Evolutionary conservation across 2,113 vertebrate species (phyloP).

Genomic region (Oreochromis tanganicae): DNA sequence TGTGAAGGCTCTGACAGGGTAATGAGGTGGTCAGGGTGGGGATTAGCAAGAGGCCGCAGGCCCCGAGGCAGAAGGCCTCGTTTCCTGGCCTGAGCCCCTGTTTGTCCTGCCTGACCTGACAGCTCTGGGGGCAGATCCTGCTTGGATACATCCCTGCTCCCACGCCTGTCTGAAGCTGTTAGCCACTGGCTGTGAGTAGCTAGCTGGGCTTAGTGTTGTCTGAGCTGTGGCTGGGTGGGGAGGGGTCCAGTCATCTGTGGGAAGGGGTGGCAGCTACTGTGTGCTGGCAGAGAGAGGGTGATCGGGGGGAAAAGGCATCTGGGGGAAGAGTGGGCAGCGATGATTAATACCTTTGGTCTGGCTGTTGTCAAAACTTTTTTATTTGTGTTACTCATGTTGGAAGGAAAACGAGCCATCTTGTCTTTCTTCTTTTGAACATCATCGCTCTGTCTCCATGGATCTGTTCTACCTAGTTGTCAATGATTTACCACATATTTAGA

Average conservation of each 20-base stretch:
- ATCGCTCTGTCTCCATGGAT: neutral
- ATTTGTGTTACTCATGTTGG: neutral
- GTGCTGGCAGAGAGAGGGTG: conserved; percentile 11
- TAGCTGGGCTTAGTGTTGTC: conserved; percentile 79
- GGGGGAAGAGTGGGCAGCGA: neutral
- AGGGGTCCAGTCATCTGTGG: conserved; percentile 45
- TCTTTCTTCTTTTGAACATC: neutral
- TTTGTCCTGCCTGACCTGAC: conserved; percentile 98
- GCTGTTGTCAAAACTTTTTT: neutral
- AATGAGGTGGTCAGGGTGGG: conserved; percentile 59
- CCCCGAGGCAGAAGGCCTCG: conserved; percentile 77
- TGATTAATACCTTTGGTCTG: conserved; percentile 38
- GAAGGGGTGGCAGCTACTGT: conserved; percentile 33
- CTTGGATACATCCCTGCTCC: conserved; percentile 84
- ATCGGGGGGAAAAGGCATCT: neutral
- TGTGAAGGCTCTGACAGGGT: conserved; percentile 58
- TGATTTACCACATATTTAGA: neutral
- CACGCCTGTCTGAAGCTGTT: conserved; percentile 98
- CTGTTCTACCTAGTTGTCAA: neutral
- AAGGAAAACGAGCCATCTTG: neutral
- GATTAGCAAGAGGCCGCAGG: conserved; percentile 87
- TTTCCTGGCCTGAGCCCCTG: conserved; percentile 88
- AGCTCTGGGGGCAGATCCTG: conserved; percentile 87
- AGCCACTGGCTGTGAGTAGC: conserved; percentile 82
- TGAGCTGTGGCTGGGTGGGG: conserved; percentile 65